Evolutionary conservation across 2,888 invertebrate species (phyloP).

Genomic region (Gandaritis pyraliata): DNA sequence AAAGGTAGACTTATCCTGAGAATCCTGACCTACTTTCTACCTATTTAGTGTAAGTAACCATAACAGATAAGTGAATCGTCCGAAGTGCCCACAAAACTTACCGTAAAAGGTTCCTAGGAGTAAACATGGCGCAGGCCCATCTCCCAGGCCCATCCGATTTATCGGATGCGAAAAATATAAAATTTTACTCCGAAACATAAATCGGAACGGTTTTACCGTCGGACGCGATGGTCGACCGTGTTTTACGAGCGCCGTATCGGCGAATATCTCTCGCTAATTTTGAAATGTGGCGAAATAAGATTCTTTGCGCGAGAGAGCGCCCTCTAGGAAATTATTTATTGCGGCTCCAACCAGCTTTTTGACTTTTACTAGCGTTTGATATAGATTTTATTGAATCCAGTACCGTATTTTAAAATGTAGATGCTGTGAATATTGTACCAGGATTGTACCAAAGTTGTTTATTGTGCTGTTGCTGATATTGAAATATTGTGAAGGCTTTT

Average conservation of each 20-base stretch:
- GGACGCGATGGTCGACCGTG: slow-evolving; percentile 47
- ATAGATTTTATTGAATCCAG: slow-evolving; percentile 39
- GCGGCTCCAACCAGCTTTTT: slow-evolving; percentile 34
- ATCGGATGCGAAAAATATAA: slow-evolving; percentile 53
- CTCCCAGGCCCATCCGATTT: slow-evolving; percentile 38
- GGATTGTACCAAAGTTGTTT: slow-evolving; percentile 28
- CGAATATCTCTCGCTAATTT: slow-evolving; percentile 59
- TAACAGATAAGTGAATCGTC: slow-evolving; percentile 33
- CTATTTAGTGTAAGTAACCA: slow-evolving; percentile 34
- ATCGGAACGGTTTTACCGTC: slow-evolving; percentile 54
- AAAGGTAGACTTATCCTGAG: slow-evolving; percentile 29
- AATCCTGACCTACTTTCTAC: slow-evolving; percentile 32
- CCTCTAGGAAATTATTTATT: slow-evolving; percentile 47
- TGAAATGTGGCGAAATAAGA: slow-evolving; percentile 64
- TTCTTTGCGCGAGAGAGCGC: slow-evolving; percentile 44
- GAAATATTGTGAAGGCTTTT: slow-evolving; percentile 24
- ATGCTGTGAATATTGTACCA: slow-evolving; percentile 26
- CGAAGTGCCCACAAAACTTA: slow-evolving; percentile 30
- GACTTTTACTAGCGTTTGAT: slow-evolving; percentile 43
- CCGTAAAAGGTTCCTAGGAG: slow-evolving; percentile 22
- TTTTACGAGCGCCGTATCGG: slow-evolving; percentile 48
- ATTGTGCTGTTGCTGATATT: slow-evolving; percentile 26
- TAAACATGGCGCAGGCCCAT: slow-evolving; percentile 23
- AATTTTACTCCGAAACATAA: slow-evolving; percentile 57
- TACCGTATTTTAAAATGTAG: slow-evolving; percentile 26